phyloP scores from a whole-genome alignment of 2,113 vertebrate genomes.

The Pristiophorus japonicus region DNA sequence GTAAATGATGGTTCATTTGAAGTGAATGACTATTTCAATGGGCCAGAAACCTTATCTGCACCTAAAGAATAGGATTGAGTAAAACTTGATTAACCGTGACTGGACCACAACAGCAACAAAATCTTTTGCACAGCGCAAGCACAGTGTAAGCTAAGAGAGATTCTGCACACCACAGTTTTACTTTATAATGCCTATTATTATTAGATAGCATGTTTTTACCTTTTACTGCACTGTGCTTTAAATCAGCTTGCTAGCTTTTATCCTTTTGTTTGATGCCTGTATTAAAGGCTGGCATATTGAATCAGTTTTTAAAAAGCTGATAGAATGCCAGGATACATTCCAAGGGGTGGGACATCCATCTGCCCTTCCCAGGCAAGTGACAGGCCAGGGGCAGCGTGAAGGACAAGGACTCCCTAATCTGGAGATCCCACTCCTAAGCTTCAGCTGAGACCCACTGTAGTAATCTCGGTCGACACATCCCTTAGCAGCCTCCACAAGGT shows the following conservation, averaged over 20 bases:
- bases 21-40: too few relatives aligned
- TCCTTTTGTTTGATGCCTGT: background rate
- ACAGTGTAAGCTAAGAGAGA: too few relatives aligned
- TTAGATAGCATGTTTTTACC: background rate
- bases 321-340: background rate
- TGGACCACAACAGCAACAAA: too few relatives aligned
- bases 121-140: too few relatives aligned
- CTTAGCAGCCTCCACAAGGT: background rate
- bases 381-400: too few relatives aligned
- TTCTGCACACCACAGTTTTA: background rate
- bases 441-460: background rate
- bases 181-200: background rate
- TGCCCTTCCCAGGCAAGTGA: too few relatives aligned
- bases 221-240: background rate
- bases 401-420: too few relatives aligned
- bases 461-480: background rate
- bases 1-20: too few relatives aligned
- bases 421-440: too few relatives aligned
- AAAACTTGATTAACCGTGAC: background rate
- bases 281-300: background rate
- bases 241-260: background rate
- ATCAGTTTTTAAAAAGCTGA: background rate
- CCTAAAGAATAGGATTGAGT: background rate
- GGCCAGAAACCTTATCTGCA: background rate
- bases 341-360: too few relatives aligned